Evolutionary conservation across 1,140 invertebrate species (phyloP), one percentile per base, ranked within the genome.

Genomic region (Plectrocnemia conspersa): DNA sequence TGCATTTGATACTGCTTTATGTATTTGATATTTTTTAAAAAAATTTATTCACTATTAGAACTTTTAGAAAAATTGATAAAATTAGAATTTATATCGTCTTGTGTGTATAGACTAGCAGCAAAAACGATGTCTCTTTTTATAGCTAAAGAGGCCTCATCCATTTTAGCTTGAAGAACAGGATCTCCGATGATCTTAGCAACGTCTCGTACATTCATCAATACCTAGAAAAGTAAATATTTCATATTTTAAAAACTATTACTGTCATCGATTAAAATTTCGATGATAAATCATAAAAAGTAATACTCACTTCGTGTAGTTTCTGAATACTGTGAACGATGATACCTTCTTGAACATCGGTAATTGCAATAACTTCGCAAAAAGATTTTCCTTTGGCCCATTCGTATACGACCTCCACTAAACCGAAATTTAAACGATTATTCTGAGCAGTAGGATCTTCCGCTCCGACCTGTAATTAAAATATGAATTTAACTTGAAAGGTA

Each of bases 81-180:
- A 15, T 50, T 38, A 10, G 27, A 25, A 50, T 38, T 44, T 1
- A 61, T 40, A 45, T 57, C 59, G 15, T 57, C 55, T 47, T 61
- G 59, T 23, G 92, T 96, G 66, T 99, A 99, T 11, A 99, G 77
- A 74, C 92, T 97, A 16, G 93, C 93, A 24, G 95, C 90, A 73
- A 99, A 99, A 1, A 99, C 96, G 68, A 99, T 99, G 70, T 98
- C 96, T 61, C 97, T 75, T 68, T 97, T 97, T 48, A 99, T 97
- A 25, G 87, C 82, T 1, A 83, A 83, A 0, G 91, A 93, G 0
- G 94, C 93, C 72, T 95, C 88, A 68, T 97, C 90, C 90, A 99
- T 97, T 77, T 98, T 98, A 42, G 85, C 83, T 64, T 87, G 84
- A 0, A 99, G 73, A 15, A 86, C 83, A 0, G 91, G 87, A 73